Evolutionary conservation across 92 coral and sea anemone genomes (phyloP).

Genomic region (Parazoanthus atlanticus): DNA sequence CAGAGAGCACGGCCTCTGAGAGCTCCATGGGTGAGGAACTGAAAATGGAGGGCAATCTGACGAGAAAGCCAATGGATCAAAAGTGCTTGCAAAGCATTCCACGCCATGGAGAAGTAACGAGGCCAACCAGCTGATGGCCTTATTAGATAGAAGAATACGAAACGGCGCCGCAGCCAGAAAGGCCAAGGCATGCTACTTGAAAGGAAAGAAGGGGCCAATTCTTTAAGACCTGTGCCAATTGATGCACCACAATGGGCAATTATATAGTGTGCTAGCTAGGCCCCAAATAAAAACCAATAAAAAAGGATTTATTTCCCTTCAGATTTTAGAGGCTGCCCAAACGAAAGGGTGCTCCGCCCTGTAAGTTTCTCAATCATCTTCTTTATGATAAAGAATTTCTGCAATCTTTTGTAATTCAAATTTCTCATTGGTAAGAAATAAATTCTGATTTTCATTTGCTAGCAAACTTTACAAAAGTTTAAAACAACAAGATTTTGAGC

Average conservation of each 20-base stretch:
- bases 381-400: slow-evolving; percentile 6
- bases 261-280: neutral
- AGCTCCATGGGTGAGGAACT: neutral
- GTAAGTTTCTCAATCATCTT: slow-evolving; percentile 16
- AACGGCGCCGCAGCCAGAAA: slow-evolving; percentile 2
- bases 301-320: slow-evolving; percentile 16
- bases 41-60: neutral
- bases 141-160: neutral
- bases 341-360: slow-evolving; percentile 29
- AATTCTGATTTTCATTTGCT: neutral
- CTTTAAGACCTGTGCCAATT: slow-evolving; percentile 1
- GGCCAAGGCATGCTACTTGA: neutral
- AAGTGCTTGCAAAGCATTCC: neutral
- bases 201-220: slow-evolving; percentile 10
- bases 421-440: slow-evolving; percentile 18
- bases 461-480: neutral
- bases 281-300: neutral
- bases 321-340: slow-evolving; percentile 12
- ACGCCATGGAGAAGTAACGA: neutral
- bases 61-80: neutral
- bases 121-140: slow-evolving; percentile 23
- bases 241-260: slow-evolving; percentile 12
- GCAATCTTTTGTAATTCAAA: too few relatives aligned
- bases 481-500: slow-evolving; percentile 14
- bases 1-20: neutral